Percentiles rank a stretch among this genome's conserved stretches.
Evolutionary conservation across 2,113 vertebrate genomes (phyloP).

Genomic region (Monopterus albus): DNA sequence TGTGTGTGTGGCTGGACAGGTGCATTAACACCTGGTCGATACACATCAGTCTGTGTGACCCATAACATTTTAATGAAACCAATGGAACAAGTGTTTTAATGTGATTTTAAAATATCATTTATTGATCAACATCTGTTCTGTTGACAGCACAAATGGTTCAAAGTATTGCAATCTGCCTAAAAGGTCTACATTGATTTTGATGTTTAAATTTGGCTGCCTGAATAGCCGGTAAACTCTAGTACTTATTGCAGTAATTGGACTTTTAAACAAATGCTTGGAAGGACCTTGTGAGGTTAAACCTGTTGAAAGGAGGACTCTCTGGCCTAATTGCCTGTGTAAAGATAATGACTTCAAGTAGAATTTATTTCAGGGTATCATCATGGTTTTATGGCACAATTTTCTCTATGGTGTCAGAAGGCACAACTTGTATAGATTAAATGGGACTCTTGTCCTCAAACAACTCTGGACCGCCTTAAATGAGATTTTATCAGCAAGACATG

Average conservation of each 20-base stretch:
- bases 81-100: conserved; percentile 10
- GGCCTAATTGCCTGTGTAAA: conserved; percentile 53
- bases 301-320: conserved; percentile 12
- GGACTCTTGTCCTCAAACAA: conserved; percentile 58
- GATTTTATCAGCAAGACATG: conserved; percentile 23
- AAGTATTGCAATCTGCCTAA: neutral
- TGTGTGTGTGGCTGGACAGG: conserved; percentile 31
- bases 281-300: conserved; percentile 50
- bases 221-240: neutral
- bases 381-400: conserved; percentile 59
- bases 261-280: conserved; percentile 37
- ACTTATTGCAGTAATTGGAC: conserved; percentile 26
- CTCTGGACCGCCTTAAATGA: conserved; percentile 43
- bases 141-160: neutral
- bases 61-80: conserved; percentile 9
- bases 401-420: conserved; percentile 48
- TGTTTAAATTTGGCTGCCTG: conserved; percentile 3
- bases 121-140: neutral
- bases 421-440: conserved; percentile 50
- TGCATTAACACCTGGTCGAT: conserved; percentile 55
- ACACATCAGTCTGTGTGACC: conserved; percentile 4
- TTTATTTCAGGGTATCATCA: conserved; percentile 49
- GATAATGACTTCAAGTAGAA: conserved; percentile 41
- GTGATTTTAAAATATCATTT: neutral
- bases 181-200: neutral